Evolutionary conservation across 2,113 vertebrate species (phyloP), one percentile per base, ranked within the genome.

Genomic region (Orycteropus afer): DNA sequence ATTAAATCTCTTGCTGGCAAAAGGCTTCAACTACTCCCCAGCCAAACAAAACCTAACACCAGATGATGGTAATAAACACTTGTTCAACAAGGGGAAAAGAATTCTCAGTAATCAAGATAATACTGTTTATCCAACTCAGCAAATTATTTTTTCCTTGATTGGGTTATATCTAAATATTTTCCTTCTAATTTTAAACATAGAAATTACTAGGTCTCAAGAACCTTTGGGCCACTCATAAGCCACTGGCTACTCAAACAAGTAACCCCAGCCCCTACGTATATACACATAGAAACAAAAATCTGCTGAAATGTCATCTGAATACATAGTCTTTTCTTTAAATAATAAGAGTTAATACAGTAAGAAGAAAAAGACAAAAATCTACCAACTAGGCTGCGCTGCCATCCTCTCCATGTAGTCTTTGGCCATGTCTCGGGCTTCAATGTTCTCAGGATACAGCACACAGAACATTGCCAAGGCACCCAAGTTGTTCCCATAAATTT

Each of bases 361-460:
- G 69, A 99, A 97, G 63, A 97, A 95, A 97, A 98, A 96, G 95
- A 98, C 98, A 98, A 98, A 99, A 99, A 99, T 99, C 98, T 99
- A 99, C 99, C 99, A 99, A 99, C 99, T 99, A 99, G 99, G 99
- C 98, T 99, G 99, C 97, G 99, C 99, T 0, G 99, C 99, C 99
- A 99, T 99, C 98, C 99, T 99, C 98, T 99, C 99, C 99, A 99
- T 99, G 99, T 99, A 99, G 97, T 99, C 99, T 94, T 98, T 99
- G 96, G 99, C 99, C 97, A 99, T 98, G 93, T 97, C 98, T 59
- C 99, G 97, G 29, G 99, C 99, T 94, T 99, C 99, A 0, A 99
- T 96, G 93, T 99, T 98, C 92, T 99, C 99, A 0, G 99, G 99
- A 95, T 99, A 99, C 94, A 99, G 98, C 95, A 99, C 97, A 77